Conservation (phyloP, 2,113 vertebrate genomes). For the Acanthisitta chloris region DNA sequence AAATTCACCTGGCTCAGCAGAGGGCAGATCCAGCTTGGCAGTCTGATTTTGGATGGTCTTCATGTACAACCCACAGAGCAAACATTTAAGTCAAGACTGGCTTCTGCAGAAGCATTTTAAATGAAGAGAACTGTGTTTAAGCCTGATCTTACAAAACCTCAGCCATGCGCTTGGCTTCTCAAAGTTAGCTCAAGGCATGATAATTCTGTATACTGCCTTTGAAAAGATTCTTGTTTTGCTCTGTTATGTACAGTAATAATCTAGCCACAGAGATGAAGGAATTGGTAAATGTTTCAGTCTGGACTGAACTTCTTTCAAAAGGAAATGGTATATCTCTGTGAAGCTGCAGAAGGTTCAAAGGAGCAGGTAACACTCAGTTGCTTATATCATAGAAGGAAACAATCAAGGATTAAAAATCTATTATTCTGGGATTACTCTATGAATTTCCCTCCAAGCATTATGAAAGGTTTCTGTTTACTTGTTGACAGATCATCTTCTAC, state of each 20-base stretch:
- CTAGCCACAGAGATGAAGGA: background rate
- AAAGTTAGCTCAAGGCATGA: background rate
- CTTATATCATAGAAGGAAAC: conserved; percentile 32
- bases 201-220: background rate
- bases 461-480: conserved; percentile 1
- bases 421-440: conserved; percentile 4
- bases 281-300: background rate
- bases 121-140: background rate
- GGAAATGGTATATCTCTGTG: background rate
- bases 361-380: background rate
- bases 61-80: background rate
- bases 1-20: background rate
- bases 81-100: background rate
- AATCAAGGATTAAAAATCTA: conserved; percentile 21
- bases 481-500: background rate
- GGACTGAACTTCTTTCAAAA: background rate
- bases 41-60: background rate
- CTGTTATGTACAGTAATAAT: background rate
- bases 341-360: background rate
- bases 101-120: background rate
- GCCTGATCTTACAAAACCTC: background rate
- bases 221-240: background rate
- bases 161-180: background rate
- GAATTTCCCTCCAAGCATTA: background rate
- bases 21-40: background rate